These are phyloP conservation scores for Strigamia transsilvanica DNA, from an alignment of 2,888 invertebrate genomes.

Conservation along the genomic window DNA sequence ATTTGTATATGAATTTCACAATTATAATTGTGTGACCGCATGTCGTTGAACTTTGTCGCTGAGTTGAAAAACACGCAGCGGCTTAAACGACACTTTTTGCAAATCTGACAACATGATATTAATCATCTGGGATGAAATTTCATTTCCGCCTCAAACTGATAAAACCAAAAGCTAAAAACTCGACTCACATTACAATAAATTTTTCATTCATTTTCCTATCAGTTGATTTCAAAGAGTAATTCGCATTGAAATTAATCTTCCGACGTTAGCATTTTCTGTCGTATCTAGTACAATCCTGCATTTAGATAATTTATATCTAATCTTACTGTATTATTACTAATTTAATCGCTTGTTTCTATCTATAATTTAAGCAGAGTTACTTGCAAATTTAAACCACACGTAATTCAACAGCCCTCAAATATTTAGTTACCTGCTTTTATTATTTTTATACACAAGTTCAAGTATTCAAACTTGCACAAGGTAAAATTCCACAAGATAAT, in stretches of 20 bases:
- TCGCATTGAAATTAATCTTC: background rate
- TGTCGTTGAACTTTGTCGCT: conserved; percentile 40
- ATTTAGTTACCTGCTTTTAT: too few species aligned
- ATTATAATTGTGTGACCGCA: conserved; percentile 33
- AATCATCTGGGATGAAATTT: conserved; percentile 24
- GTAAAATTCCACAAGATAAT: too few species aligned
- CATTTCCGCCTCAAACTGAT: conserved; percentile 6
- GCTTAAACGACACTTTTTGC: conserved; percentile 21
- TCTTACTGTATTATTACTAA: background rate
- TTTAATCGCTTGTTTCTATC: too few species aligned
- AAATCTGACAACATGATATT: conserved; percentile 35
- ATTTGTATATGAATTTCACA: background rate
- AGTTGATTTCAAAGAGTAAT: background rate
- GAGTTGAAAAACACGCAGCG: background rate
- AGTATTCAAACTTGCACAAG: too few species aligned
- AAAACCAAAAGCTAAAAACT: background rate
- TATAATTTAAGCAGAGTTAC: too few species aligned
- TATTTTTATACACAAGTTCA: too few species aligned
- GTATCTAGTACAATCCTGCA: background rate
- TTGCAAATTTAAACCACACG: too few species aligned
- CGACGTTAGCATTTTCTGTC: background rate
- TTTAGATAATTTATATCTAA: background rate
- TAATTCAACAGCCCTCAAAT: too few species aligned
- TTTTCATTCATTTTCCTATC: conserved; percentile 1
- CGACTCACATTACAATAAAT: background rate